Evolutionary conservation across 2,797 vertebrate genomes (phyloP).

Genomic region (Mastacembelus armatus): DNA sequence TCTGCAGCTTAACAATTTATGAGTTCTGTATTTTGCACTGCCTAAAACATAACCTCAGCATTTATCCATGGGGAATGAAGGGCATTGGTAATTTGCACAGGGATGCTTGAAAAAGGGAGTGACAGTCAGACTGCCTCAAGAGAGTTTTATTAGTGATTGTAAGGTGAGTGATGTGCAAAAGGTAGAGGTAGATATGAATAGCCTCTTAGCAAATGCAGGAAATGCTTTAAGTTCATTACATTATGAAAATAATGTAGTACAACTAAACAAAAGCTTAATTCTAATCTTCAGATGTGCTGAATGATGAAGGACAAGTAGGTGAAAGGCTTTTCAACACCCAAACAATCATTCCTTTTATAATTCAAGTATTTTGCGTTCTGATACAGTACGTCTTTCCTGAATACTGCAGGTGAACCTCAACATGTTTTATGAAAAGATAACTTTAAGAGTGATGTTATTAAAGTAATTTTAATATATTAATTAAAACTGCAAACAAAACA

Average conservation of each 20-base stretch:
- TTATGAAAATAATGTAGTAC: too few species aligned
- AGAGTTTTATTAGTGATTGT: constrained; percentile 1
- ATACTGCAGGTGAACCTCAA: neutral
- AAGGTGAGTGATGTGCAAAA: neutral
- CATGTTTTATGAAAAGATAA: too few species aligned
- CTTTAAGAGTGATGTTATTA: too few species aligned
- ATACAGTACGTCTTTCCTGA: neutral
- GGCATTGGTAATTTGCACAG: neutral
- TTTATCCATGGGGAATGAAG: neutral
- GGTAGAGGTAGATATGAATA: neutral
- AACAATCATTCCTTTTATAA: too few species aligned
- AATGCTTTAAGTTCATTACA: too few species aligned
- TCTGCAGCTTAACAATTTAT: neutral
- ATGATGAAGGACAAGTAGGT: too few species aligned
- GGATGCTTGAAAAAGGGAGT: neutral
- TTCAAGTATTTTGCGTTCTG: too few species aligned
- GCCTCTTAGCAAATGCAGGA: neutral
- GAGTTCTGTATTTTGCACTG: neutral
- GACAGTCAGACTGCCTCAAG: neutral
- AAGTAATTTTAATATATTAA: too few species aligned
- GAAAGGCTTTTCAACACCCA: too few species aligned
- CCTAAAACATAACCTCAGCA: neutral
- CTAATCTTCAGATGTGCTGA: too few species aligned
- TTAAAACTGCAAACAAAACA: too few species aligned
- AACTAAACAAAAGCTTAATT: too few species aligned